Percentiles rank a stretch among this genome's conserved stretches.
Evolutionary conservation across 2,888 invertebrate species (phyloP).

Genomic region (Nudaria mundana): DNA sequence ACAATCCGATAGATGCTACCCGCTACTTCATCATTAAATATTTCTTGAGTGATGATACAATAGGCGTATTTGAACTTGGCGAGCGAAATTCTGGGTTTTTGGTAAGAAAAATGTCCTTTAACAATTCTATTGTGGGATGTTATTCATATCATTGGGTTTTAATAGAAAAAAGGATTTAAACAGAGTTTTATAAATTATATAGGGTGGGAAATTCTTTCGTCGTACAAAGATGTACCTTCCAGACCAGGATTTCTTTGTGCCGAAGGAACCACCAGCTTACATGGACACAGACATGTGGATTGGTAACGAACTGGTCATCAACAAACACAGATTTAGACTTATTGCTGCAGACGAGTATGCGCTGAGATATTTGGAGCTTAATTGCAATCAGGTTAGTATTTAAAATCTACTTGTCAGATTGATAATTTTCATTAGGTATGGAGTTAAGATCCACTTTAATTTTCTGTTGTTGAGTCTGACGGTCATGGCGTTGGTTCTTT

Average conservation of each 20-base stretch:
- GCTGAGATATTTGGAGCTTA: conserved; percentile 91
- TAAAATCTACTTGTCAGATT: too few relatives aligned
- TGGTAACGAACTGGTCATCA: conserved; percentile 89
- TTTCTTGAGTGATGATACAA: conserved; percentile 90
- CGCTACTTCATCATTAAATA: conserved; percentile 91
- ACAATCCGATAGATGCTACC: conserved; percentile 82
- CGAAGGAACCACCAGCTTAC: conserved; percentile 87
- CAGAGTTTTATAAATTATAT: background rate
- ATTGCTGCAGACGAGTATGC: conserved; percentile 93
- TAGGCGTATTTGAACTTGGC: conserved; percentile 90
- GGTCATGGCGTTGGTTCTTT: too few relatives aligned
- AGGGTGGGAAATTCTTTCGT: conserved; percentile 85
- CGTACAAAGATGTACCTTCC: conserved; percentile 87
- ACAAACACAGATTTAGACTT: conserved; percentile 89
- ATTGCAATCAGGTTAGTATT: conserved; percentile 84
- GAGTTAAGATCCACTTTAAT: too few relatives aligned
- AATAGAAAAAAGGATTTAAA: too few relatives aligned
- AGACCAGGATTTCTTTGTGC: conserved; percentile 85
- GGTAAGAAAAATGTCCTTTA: conserved; percentile 40
- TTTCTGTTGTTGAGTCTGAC: too few relatives aligned
- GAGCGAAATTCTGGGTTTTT: conserved; percentile 86
- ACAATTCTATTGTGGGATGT: too few relatives aligned
- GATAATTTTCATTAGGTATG: too few relatives aligned
- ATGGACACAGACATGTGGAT: conserved; percentile 91
- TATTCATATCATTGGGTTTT: background rate